These are phyloP conservation scores for Fulica atra DNA, from an alignment of 2,113 vertebrate genomes.

Conservation along the genomic window DNA sequence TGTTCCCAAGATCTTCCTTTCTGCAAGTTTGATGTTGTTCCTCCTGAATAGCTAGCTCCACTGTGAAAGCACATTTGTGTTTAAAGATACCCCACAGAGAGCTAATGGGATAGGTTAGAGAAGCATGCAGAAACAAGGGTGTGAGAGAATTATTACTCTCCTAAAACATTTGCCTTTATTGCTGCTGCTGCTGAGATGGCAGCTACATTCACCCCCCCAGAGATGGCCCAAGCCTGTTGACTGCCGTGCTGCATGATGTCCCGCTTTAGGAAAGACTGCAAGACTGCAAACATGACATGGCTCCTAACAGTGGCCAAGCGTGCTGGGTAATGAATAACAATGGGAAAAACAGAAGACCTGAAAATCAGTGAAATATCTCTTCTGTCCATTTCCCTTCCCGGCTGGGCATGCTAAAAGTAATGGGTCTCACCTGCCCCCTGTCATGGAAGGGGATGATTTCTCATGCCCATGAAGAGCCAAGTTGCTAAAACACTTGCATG, in stretches of 20 bases:
- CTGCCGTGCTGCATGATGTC: background rate
- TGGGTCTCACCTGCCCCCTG: background rate
- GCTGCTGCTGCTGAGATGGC: background rate
- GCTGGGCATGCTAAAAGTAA: background rate
- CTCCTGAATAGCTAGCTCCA: background rate
- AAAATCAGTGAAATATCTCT: background rate
- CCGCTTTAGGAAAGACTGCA: background rate
- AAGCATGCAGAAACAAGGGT: background rate
- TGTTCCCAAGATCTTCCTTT: background rate
- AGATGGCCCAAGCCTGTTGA: background rate
- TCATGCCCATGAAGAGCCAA: background rate
- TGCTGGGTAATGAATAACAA: background rate
- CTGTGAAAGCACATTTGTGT: background rate
- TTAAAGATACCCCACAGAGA: background rate
- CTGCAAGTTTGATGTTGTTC: background rate
- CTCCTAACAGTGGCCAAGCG: background rate
- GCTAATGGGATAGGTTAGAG: background rate
- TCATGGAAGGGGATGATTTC: rapidly evolving
- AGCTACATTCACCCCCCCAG: background rate
- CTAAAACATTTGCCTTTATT: background rate
- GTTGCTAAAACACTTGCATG: background rate
- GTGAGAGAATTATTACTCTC: background rate
- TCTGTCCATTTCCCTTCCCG: background rate
- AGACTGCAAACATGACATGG: background rate
- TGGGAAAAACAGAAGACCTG: background rate